phyloP scores from a whole-genome alignment of 2,797 vertebrate species.

The Capromys pilorides region DNA sequence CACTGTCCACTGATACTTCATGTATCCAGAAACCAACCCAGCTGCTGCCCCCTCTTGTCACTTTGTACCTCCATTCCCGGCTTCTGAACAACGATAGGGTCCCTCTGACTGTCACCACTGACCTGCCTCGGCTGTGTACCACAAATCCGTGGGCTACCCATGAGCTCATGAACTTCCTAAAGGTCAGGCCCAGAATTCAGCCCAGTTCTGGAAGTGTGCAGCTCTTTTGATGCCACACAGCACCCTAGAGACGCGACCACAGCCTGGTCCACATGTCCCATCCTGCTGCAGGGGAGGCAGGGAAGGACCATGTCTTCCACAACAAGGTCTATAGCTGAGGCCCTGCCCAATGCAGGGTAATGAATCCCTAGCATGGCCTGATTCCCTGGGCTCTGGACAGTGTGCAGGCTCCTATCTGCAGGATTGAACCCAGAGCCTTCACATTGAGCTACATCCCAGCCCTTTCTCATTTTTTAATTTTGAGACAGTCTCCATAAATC shows the following conservation, averaged over 20 bases:
- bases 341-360: background rate
- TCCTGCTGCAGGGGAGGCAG: background rate
- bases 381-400: background rate
- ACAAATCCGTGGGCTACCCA: no score
- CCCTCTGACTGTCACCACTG: background rate
- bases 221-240: background rate
- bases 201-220: background rate
- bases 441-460: background rate
- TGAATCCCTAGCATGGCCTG: background rate
- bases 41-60: background rate
- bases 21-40: background rate
- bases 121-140: background rate
- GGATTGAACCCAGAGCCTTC: background rate
- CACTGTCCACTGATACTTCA: accelerated
- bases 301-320: background rate
- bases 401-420: background rate
- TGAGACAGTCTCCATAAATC: background rate
- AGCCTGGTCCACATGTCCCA: background rate
- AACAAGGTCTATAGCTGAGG: background rate
- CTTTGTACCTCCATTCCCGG: background rate
- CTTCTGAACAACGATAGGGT: background rate
- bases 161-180: background rate
- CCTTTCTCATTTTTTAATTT: background rate
- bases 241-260: background rate
- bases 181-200: background rate